Percentiles rank a stretch among this genome's conserved stretches.
Evolutionary conservation across 2,888 invertebrate species (phyloP).

Genomic region (Dynastes maya): DNA sequence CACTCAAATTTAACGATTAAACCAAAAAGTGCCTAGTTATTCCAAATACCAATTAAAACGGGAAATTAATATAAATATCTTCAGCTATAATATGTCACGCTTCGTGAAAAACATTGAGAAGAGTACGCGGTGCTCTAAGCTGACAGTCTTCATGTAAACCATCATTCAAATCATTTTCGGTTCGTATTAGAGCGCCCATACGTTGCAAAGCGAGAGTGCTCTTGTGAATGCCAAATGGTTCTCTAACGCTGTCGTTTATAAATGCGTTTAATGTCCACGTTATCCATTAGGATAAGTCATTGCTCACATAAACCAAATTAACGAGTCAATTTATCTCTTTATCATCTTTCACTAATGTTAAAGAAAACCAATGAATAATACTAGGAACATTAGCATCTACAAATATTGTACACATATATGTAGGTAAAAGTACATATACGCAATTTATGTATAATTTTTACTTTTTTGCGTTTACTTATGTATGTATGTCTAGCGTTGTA

Average conservation of each 20-base stretch:
- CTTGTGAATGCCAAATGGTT: slow-evolving; percentile 38
- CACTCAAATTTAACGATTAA: too few relatives aligned
- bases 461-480: too few relatives aligned
- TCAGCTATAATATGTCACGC: too few relatives aligned
- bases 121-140: not conserved
- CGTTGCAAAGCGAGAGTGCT: slow-evolving; percentile 7
- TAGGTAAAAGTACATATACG: too few relatives aligned
- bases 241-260: slow-evolving; percentile 27
- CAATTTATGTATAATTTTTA: too few relatives aligned
- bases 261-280: slow-evolving; percentile 23
- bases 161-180: slow-evolving; percentile 48
- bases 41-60: not conserved
- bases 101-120: not conserved
- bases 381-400: too few relatives aligned
- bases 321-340: slow-evolving; percentile 33
- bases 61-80: too few relatives aligned
- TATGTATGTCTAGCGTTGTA: too few relatives aligned
- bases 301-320: slow-evolving; percentile 43
- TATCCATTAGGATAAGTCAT: slow-evolving; percentile 42
- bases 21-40: too few relatives aligned
- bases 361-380: too few relatives aligned
- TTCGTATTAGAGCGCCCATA: slow-evolving; percentile 38
- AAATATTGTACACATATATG: too few relatives aligned
- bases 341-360: too few relatives aligned
- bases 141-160: slow-evolving; percentile 18